Conservation (phyloP, 2,113 vertebrate species). For the Cromileptes altivelis region DNA sequence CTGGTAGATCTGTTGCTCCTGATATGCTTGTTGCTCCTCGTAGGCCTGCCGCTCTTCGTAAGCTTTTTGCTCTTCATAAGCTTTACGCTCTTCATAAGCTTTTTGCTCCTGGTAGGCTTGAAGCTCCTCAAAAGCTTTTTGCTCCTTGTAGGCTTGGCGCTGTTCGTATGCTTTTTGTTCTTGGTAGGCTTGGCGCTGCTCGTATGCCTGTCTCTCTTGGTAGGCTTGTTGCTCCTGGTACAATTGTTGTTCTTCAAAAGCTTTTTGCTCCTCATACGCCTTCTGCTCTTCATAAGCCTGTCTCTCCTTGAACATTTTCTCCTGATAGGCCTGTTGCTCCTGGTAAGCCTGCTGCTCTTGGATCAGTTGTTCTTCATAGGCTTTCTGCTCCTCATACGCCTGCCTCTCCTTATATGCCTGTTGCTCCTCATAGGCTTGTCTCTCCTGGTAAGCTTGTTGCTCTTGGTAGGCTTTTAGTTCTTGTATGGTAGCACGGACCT, state of each 20-base stretch:
- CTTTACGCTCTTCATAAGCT: slow-evolving; percentile 61
- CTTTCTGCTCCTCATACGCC: slow-evolving; percentile 72
- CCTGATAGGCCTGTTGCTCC: slow-evolving; percentile 72
- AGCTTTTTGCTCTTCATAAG: slow-evolving; percentile 65
- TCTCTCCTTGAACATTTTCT: slow-evolving; percentile 74
- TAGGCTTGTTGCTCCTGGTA: slow-evolving; percentile 70
- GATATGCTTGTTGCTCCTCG: slow-evolving; percentile 69
- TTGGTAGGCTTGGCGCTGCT: slow-evolving; percentile 69
- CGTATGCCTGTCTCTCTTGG: slow-evolving; percentile 64
- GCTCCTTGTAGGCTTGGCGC: slow-evolving; percentile 69
- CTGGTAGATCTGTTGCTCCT: slow-evolving; percentile 78
- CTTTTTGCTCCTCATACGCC: slow-evolving; percentile 68
- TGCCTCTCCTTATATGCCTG: slow-evolving; percentile 71
- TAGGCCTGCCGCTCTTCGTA: slow-evolving; percentile 67
- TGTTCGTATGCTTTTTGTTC: slow-evolving; percentile 68
- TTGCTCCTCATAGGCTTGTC: slow-evolving; percentile 66
- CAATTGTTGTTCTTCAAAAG: slow-evolving; percentile 70
- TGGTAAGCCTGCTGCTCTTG: slow-evolving; percentile 69
- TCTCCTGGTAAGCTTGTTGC: slow-evolving; percentile 72
- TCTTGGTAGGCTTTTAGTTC: slow-evolving; percentile 77
- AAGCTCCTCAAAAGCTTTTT: slow-evolving; percentile 56
- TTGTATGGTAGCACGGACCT: slow-evolving; percentile 76
- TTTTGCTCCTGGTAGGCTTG: slow-evolving; percentile 59
- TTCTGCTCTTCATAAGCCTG: slow-evolving; percentile 75
- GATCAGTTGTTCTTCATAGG: slow-evolving; percentile 70